A percentile compares a stretch with the other conserved stretches of the same genome.
Evolutionary conservation across 2,888 invertebrate species (phyloP).

Genomic region (Gastrophysa polygoni): DNA sequence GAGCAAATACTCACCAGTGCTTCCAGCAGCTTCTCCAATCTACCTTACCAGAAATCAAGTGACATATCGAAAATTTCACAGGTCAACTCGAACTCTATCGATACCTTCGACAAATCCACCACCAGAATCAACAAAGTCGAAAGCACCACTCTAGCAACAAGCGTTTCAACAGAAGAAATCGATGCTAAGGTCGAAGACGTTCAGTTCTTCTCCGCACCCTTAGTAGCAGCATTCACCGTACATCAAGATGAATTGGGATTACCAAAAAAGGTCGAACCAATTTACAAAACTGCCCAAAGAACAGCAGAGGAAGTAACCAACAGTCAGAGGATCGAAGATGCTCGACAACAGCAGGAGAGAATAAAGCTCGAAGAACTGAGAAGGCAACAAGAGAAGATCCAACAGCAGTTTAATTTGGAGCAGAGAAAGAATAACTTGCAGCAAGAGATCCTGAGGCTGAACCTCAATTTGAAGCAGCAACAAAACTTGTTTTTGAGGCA

Average conservation of each 20-base stretch:
- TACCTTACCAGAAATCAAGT: constrained; percentile 26
- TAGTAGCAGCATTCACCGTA: constrained; percentile 85
- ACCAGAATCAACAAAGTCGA: constrained; percentile 28
- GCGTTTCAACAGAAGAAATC: constrained; percentile 71
- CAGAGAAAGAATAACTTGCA: constrained; percentile 73
- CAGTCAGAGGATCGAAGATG: background rate
- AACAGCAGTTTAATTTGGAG: constrained; percentile 13
- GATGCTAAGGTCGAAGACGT: constrained; percentile 72
- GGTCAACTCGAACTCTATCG: constrained; percentile 23
- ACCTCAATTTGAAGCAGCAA: constrained; percentile 60
- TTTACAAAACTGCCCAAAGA: constrained; percentile 61
- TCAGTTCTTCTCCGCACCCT: constrained; percentile 80
- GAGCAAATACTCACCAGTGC: constrained; percentile 53
- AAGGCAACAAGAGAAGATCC: constrained; percentile 23
- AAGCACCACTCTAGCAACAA: constrained; percentile 59
- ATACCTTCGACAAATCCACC: constrained; percentile 13
- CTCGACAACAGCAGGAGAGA: constrained; percentile 27
- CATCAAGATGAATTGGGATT: constrained; percentile 80
- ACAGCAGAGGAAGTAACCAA: constrained; percentile 12
- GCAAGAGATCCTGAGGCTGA: constrained; percentile 70
- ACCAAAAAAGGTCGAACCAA: constrained; percentile 80
- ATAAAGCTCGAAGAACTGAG: constrained; percentile 33
- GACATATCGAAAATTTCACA: constrained; percentile 18
- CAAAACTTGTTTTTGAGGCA: constrained; percentile 52
- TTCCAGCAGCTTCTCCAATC: constrained; percentile 42